These are phyloP conservation scores for Drosophila tani DNA, from an alignment of 1,140 invertebrate genomes.

Conservation along the genomic window DNA sequence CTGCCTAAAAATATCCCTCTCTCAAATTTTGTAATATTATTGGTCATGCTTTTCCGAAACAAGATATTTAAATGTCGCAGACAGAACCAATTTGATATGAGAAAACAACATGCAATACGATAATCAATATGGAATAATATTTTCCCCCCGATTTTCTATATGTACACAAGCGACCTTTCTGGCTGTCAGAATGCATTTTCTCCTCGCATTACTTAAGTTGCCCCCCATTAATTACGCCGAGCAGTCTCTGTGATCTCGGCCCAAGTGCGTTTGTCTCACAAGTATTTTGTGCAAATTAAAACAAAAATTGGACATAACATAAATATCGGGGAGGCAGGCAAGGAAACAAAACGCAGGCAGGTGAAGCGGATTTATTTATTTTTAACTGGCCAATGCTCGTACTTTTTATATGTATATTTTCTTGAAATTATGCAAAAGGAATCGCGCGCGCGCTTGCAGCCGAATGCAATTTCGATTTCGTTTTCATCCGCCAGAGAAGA, in stretches of 20 bases:
- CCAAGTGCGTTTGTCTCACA: slow-evolving; percentile 50
- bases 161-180: slow-evolving; percentile 37
- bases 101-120: neutral
- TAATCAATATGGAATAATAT: slow-evolving; percentile 34
- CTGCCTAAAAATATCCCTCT: neutral
- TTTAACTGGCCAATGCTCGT: slow-evolving; percentile 50
- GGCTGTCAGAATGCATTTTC: slow-evolving; percentile 51
- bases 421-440: slow-evolving; percentile 64
- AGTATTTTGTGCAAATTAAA: slow-evolving; percentile 64
- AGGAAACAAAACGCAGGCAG: slow-evolving; percentile 49
- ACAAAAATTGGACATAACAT: slow-evolving; percentile 76
- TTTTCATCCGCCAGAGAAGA: slow-evolving; percentile 73
- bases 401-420: slow-evolving; percentile 41
- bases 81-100: neutral
- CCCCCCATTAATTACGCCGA: slow-evolving; percentile 53
- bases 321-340: slow-evolving; percentile 41
- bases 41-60: neutral
- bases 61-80: neutral
- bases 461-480: slow-evolving; percentile 68
- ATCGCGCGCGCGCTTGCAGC: slow-evolving; percentile 19
- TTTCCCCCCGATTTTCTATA: slow-evolving; percentile 9
- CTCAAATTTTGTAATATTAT: neutral
- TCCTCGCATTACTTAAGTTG: slow-evolving; percentile 55
- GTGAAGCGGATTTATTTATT: slow-evolving; percentile 69
- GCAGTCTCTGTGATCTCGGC: slow-evolving; percentile 48